Base-by-base conservation (phyloP, 1,140 invertebrate genomes). In the Trachelipus rathkii region DNA sequence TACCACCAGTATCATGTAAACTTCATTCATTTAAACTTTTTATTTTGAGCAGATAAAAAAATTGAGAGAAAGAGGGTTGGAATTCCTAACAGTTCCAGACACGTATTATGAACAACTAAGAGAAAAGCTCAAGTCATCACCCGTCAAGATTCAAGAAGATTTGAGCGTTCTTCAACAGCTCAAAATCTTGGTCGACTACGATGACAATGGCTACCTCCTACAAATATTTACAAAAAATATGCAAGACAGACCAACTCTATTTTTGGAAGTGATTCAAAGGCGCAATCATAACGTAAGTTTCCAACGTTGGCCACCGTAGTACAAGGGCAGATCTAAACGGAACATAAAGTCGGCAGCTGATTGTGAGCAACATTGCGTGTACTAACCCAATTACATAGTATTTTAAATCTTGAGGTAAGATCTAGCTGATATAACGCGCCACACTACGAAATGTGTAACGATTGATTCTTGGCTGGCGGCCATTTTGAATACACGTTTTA, bases 171-270 rank as follows among this genome's bases (percentile, higher is more conserved):
- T 83, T 66, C 87, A 97, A 87, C 89, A 94, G 84, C 86, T 99
- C 53, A 94, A 95, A 82, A 99, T 99, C 83, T 87, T 99, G 21
- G 92, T 99, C 77, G 97, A 99, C 84, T 99, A 94, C 84, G 97
- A 99, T 85, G 96, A 99, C 82, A 89, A 98, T 83, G 97, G 97
- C 0, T 99, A 99, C 86, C 87, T 99, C 67, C 88, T 99, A 67
- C 97, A 99, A 88, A 98, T 99, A 80, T 99, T 99, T 85, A 97
- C 96, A 0, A 98, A 97, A 87, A 97, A 96, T 83, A 92, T 98
- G 86, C 96, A 99, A 86, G 97, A 99, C 83, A 88, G 97, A 77
- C 97, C 97, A 0, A 99, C 97, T 0, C 83, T 99, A 4, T 99
- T 99, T 85, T 85, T 99, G 43, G 97, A 99, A 87, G 92, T 99